These are phyloP conservation scores for Medauroidea extradentata DNA, from an alignment of 1,140 invertebrate genomes.

Conservation along the genomic window DNA sequence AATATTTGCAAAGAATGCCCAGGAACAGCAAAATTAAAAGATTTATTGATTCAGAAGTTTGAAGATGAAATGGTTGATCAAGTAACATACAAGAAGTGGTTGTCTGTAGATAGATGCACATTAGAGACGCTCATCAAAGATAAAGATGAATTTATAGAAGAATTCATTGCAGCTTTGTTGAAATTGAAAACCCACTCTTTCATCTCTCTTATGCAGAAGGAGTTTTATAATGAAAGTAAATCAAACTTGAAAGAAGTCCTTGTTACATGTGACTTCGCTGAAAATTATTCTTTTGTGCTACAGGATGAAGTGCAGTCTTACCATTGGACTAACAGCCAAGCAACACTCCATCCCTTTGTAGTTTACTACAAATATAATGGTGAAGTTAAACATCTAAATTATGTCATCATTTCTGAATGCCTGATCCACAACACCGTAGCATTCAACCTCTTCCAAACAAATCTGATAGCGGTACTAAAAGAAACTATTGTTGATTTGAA, in stretches of 20 bases:
- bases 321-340: slow-evolving; percentile 26
- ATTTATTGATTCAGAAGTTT: neutral
- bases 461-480: slow-evolving; percentile 4
- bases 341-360: slow-evolving; percentile 26
- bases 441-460: slow-evolving; percentile 13
- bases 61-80: neutral
- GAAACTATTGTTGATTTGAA: neutral
- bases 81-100: neutral
- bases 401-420: slow-evolving; percentile 15
- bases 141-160: neutral
- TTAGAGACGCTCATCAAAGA: neutral
- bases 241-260: neutral
- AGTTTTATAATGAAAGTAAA: no score
- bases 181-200: no score
- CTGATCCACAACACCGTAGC: slow-evolving; percentile 15
- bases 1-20: neutral
- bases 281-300: slow-evolving; percentile 27
- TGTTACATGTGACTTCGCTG: slow-evolving; percentile 21
- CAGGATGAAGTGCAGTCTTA: slow-evolving; percentile 28
- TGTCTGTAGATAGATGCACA: neutral
- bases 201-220: no score
- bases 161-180: no score
- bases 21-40: neutral
- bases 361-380: slow-evolving; percentile 19
- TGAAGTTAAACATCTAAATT: slow-evolving; percentile 6